Percentiles rank a stretch among this genome's conserved stretches.
These are phyloP conservation scores for Albula glossodonta DNA, from an alignment of 2,113 vertebrate species.

Conservation along the genomic window DNA sequence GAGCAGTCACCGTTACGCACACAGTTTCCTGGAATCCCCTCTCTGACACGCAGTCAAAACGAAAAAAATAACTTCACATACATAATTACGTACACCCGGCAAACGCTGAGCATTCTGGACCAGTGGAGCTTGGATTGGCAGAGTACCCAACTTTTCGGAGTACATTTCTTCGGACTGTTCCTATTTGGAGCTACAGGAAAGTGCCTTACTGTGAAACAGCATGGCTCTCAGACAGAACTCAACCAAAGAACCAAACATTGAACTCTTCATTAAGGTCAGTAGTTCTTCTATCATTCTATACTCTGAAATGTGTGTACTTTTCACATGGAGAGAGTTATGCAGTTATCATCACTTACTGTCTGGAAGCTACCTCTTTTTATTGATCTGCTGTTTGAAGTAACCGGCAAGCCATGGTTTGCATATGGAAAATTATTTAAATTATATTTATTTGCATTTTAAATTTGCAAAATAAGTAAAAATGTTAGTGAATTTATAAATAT, in stretches of 20 bases:
- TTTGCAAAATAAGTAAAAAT: background rate
- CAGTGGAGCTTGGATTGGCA: background rate
- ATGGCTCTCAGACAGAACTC: slow-evolving; percentile 73
- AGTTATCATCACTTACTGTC: no score
- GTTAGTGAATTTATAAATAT: background rate
- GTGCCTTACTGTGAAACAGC: slow-evolving; percentile 7
- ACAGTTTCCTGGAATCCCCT: slow-evolving; percentile 28
- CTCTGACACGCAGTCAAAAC: background rate
- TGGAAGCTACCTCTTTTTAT: no score
- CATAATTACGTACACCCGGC: background rate
- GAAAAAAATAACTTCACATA: background rate
- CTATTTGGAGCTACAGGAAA: background rate
- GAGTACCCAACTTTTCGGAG: slow-evolving; percentile 9
- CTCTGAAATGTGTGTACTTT: background rate
- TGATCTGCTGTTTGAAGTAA: no score
- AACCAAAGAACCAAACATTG: slow-evolving; percentile 75
- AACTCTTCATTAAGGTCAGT: slow-evolving; percentile 86
- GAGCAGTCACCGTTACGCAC: background rate
- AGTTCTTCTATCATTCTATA: slow-evolving; percentile 22
- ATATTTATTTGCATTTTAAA: background rate
- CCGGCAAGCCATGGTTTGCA: no score
- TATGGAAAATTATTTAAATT: background rate
- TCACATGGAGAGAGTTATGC: no score
- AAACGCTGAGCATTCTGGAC: background rate
- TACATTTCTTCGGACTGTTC: background rate